Evolutionary conservation across 2,888 invertebrate genomes (phyloP).

Genomic region (Encarsia formosa): DNA sequence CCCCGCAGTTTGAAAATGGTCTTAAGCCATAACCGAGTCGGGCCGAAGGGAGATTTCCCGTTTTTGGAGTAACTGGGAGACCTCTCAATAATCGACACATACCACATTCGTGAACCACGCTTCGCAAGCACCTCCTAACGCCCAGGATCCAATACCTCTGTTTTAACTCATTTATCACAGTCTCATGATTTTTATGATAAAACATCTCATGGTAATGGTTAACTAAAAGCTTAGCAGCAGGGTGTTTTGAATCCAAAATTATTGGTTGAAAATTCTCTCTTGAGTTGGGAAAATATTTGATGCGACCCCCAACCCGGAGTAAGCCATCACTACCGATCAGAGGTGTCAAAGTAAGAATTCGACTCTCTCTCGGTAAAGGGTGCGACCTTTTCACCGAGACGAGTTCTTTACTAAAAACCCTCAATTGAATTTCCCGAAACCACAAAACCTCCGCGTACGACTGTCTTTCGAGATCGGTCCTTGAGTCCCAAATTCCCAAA

Average conservation of each 20-base stretch:
- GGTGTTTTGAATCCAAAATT: background rate
- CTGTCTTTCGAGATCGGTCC: too few relatives aligned
- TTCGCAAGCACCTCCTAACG: background rate
- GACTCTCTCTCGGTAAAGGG: background rate
- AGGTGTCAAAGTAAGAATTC: background rate
- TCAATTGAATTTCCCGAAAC: background rate
- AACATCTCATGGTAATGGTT: background rate
- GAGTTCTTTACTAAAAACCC: background rate
- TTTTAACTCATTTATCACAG: background rate
- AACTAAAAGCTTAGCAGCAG: background rate
- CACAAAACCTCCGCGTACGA: too few relatives aligned
- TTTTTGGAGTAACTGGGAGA: slow-evolving; percentile 9
- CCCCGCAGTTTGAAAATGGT: background rate
- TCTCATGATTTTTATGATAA: background rate
- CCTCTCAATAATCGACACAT: background rate
- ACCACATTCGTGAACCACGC: background rate
- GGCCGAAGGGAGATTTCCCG: background rate
- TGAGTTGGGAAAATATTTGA: background rate
- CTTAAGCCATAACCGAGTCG: background rate
- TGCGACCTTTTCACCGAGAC: background rate
- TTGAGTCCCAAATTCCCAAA: too few relatives aligned
- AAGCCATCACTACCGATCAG: background rate
- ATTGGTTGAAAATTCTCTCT: background rate
- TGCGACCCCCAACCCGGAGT: background rate
- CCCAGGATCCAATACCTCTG: background rate